Evolutionary conservation across 2,113 vertebrate genomes (phyloP).

Genomic region (Marcusenius ussheri): DNA sequence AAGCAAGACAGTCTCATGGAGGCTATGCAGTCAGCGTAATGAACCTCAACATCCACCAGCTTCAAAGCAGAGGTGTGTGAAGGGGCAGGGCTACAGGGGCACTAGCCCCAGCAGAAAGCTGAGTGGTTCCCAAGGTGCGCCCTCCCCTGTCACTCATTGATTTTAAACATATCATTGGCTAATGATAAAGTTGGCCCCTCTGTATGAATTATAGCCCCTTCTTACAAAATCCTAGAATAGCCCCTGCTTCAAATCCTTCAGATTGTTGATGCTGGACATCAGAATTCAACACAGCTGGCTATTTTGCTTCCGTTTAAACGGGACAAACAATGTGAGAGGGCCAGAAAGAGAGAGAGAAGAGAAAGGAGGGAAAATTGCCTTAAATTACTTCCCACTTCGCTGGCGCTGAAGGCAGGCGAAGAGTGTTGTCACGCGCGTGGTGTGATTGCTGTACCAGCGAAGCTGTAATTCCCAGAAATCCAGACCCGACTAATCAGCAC

Average conservation of each 20-base stretch:
- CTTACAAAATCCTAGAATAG: background rate
- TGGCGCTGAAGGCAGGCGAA: background rate
- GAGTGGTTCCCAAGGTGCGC: background rate
- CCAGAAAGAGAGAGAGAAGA: background rate
- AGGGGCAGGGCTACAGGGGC: background rate
- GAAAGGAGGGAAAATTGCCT: background rate
- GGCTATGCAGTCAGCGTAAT: background rate
- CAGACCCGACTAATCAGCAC: conserved; percentile 13
- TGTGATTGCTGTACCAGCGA: conserved; percentile 12
- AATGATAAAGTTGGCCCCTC: background rate
- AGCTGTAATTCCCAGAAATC: conserved; percentile 21
- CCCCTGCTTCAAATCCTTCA: background rate
- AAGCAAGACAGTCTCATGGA: background rate
- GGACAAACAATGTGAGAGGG: background rate
- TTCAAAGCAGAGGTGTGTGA: background rate
- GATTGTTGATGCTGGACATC: background rate
- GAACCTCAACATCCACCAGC: background rate
- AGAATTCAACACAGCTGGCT: background rate
- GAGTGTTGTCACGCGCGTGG: conserved; percentile 9
- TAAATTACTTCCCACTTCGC: background rate
- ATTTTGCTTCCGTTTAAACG: background rate
- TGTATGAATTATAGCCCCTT: background rate
- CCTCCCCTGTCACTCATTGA: background rate
- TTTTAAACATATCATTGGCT: background rate
- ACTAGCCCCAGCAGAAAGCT: background rate